Evolutionary conservation across 2,797 vertebrate genomes (phyloP).

Genomic region (Lerista edwardsae): DNA sequence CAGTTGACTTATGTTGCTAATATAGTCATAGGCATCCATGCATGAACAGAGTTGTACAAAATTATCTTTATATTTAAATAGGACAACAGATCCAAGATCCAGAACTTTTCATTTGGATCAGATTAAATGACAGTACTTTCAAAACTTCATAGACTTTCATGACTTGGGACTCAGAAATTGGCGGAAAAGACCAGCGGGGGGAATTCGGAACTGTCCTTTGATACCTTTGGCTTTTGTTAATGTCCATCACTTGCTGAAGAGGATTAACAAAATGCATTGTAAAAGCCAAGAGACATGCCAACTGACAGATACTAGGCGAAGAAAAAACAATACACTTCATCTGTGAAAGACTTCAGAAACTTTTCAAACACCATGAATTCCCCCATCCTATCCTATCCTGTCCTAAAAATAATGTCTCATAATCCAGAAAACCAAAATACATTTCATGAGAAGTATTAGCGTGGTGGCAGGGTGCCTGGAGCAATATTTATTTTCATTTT

Average conservation of each 20-base stretch:
- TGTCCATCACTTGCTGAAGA: constrained; percentile 41
- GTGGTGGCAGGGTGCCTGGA: constrained; percentile 52
- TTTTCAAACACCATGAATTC: background rate
- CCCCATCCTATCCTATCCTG: background rate
- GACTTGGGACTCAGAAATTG: constrained; percentile 35
- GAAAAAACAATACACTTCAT: background rate
- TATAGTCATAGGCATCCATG: background rate
- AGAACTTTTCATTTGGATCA: background rate
- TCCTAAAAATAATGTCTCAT: constrained; percentile 51
- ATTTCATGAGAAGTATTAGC: constrained; percentile 62
- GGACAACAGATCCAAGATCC: background rate
- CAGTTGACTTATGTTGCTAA: background rate
- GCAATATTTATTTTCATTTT: constrained; percentile 51
- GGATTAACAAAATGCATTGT: constrained; percentile 40
- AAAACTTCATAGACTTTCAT: constrained; percentile 38
- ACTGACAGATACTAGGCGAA: constrained; percentile 28
- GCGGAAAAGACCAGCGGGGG: constrained; percentile 44
- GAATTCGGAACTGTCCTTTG: constrained; percentile 10
- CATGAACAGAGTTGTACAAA: background rate
- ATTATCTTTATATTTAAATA: background rate
- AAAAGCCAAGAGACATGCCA: constrained; percentile 26
- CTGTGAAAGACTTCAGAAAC: background rate
- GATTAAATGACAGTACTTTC: background rate
- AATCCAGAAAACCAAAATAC: constrained; percentile 56
- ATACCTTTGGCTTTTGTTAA: constrained; percentile 30